Evolutionary conservation across 2,888 invertebrate genomes (phyloP), one percentile per base, ranked within the genome.

Genomic region (Xestia c-nigrum): DNA sequence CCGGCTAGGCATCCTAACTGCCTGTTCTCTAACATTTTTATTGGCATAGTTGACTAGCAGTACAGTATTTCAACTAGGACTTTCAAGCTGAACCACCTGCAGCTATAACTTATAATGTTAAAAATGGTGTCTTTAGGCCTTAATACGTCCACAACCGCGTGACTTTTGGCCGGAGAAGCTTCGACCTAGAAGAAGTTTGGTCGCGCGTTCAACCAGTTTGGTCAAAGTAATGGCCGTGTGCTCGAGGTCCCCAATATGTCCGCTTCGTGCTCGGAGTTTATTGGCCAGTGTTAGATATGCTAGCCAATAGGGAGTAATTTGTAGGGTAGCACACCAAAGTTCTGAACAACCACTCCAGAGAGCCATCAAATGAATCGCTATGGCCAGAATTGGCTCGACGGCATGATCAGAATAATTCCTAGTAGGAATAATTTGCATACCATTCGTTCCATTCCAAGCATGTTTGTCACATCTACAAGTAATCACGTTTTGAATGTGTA

Each of bases 1-100:
- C 83, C 71, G 76, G 72, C 70, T 78, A 75, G 89, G 90, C 84
- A 91, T 92, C 87, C 82, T 74, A 76, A 84, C 82, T 38, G 55
- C 55, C 64, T 71, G 71, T 63, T 74, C 57, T 61, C 66, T 64
- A 47, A 66, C 5, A 57, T 66, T 82, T 82, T 80, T 75, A 66
- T 83, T 66, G 38, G 16, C 38, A 38, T 1, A 50, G 61, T 63
- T 12, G 38, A 21, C 16, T 7, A 59, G 5, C 7, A 21, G 21
- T 5, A 6, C 24, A 57, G 57, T 57, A 57, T 21, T 21, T 40
- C 21, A 40, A 21, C 40, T 5, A 5, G 1, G 63, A 21, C n/a
- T 40, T 40, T 12, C 40, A 40, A n/a, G 5, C 3, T 59, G 10
- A 55, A n/a, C n/a, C 10, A n/a, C 10, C 14, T 57, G 14, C 57